phyloP scores from a whole-genome alignment of 2,113 vertebrate genomes.

The Miniopterus natalensis region DNA sequence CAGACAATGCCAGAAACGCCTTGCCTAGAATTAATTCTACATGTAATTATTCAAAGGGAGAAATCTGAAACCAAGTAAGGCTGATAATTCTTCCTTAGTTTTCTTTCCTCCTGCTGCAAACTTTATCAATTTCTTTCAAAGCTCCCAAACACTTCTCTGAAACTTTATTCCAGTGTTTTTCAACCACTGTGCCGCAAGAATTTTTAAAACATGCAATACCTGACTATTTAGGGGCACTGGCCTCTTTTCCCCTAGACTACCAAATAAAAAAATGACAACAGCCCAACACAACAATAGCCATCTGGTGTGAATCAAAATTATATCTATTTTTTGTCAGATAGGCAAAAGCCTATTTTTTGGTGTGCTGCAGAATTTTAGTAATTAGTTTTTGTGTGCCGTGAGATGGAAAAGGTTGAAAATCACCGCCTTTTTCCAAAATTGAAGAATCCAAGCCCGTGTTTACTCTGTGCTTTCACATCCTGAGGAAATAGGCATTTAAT shows the following conservation, averaged over 20 bases:
- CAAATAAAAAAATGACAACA: too few relatives aligned
- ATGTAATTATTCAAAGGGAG: neutral
- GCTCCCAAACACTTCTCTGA: neutral
- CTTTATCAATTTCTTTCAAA: neutral
- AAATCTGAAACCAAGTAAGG: conserved; percentile 21
- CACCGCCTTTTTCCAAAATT: neutral
- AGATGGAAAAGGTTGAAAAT: too few relatives aligned
- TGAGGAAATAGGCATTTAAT: neutral
- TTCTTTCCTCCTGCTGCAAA: neutral
- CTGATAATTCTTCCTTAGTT: conserved; percentile 3
- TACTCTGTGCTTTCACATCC: neutral
- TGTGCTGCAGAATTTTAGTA: too few relatives aligned
- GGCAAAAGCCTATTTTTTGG: too few relatives aligned
- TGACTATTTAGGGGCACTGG: too few relatives aligned
- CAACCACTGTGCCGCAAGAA: too few relatives aligned
- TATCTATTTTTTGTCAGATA: too few relatives aligned
- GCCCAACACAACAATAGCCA: too few relatives aligned
- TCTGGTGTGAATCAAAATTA: too few relatives aligned
- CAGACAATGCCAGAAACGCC: conserved; percentile 18
- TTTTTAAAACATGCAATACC: too few relatives aligned
- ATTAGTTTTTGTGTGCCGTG: too few relatives aligned
- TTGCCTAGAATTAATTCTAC: conserved; percentile 6
- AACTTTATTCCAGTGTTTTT: neutral
- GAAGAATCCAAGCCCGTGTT: neutral
- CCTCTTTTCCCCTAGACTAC: too few relatives aligned